phyloP scores from a whole-genome alignment of 2,113 vertebrate species.

The Oncorhynchus nerka region DNA sequence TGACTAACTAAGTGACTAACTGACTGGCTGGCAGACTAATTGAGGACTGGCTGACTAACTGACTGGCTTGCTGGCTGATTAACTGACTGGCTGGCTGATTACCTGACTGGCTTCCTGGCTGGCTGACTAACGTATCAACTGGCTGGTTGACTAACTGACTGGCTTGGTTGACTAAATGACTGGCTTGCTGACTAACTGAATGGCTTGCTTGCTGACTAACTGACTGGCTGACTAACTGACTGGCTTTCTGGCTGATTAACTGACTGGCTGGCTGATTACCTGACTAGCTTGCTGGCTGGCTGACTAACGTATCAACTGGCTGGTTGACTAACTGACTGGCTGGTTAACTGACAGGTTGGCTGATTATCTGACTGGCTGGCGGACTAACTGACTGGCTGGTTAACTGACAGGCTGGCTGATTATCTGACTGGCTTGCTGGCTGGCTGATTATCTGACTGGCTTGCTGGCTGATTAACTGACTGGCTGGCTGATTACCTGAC shows the following conservation, averaged over 20 bases:
- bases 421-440: accelerated
- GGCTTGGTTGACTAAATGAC: accelerated
- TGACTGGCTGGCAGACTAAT: too few relatives aligned
- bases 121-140: too few relatives aligned
- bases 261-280: accelerated
- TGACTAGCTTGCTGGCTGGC: accelerated
- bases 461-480: too few relatives aligned
- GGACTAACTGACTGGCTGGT: accelerated
- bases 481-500: too few relatives aligned
- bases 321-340: accelerated
- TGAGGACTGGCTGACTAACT: too few relatives aligned
- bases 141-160: too few relatives aligned
- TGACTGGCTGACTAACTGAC: too few relatives aligned
- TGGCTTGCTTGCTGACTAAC: accelerated
- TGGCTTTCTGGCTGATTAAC: accelerated
- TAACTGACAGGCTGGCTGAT: accelerated
- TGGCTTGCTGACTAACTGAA: too few relatives aligned
- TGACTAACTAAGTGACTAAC: too few relatives aligned
- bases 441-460: accelerated
- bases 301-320: too few relatives aligned
- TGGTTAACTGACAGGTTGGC: accelerated
- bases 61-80: accelerated
- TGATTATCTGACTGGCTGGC: accelerated
- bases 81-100: too few relatives aligned
- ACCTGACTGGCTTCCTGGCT: too few relatives aligned